phyloP scores from a whole-genome alignment of 2,113 vertebrate species.

The Lathamus discolor region DNA sequence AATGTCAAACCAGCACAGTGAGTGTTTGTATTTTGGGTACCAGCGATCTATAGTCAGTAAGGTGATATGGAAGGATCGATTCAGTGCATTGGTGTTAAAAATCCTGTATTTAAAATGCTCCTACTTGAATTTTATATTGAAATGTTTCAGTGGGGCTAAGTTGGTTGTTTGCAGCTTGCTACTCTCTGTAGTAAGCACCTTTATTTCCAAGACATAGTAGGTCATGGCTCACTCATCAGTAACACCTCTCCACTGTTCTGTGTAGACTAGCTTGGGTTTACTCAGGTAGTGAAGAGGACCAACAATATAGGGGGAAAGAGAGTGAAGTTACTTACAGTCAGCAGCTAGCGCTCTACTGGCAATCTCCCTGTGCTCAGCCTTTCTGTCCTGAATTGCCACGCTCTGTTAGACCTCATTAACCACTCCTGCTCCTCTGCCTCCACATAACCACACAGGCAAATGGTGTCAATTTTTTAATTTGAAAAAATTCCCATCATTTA shows the following conservation, averaged over 20 bases:
- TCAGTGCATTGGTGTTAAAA: background rate
- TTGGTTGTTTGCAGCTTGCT: background rate
- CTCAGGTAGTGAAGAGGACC: background rate
- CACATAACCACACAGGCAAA: background rate
- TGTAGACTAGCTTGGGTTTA: background rate
- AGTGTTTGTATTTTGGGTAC: background rate
- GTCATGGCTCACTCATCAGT: background rate
- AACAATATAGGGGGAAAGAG: fast-evolving
- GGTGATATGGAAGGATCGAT: fast-evolving
- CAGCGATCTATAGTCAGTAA: fast-evolving
- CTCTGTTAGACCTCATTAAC: background rate
- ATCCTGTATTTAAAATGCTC: background rate
- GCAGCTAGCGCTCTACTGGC: background rate
- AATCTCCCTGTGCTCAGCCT: background rate
- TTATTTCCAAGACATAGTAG: background rate
- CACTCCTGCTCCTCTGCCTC: background rate
- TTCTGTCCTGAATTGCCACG: background rate
- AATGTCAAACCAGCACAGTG: fast-evolving
- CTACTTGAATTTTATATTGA: background rate
- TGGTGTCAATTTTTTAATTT: background rate
- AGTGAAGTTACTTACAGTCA: background rate
- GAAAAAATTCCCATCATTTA: background rate
- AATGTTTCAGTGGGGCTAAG: background rate
- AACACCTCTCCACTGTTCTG: background rate
- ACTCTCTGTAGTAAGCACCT: background rate